phyloP scores from a whole-genome alignment of 1,140 invertebrate genomes.

The Akabosia matsudoensis region DNA sequence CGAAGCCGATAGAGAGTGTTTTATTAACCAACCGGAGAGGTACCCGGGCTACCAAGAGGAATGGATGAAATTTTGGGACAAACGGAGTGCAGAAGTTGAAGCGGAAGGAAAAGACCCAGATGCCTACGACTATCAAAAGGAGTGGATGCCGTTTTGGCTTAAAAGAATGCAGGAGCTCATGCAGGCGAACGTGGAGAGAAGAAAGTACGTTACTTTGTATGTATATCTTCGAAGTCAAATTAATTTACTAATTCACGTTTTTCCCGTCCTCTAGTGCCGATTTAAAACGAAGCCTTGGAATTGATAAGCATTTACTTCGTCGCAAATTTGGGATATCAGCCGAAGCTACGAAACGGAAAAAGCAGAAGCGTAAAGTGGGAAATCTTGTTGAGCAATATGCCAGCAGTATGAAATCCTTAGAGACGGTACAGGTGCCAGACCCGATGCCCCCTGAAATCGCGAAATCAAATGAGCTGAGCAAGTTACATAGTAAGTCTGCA shows the following conservation, averaged over 20 bases:
- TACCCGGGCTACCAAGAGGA: neutral
- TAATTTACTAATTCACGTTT: neutral
- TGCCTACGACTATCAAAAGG: neutral
- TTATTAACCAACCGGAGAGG: neutral
- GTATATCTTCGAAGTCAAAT: neutral
- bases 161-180: slow-evolving; percentile 4
- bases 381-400: neutral
- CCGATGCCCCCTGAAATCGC: neutral
- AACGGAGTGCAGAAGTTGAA: slow-evolving; percentile 1
- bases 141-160: slow-evolving; percentile 20
- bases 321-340: neutral
- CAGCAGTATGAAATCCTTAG: neutral
- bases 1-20: neutral
- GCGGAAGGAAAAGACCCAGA: slow-evolving; percentile 2
- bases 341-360: neutral
- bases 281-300: neutral
- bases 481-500: neutral
- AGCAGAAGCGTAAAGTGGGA: neutral
- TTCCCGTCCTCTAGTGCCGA: neutral
- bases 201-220: neutral
- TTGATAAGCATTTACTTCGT: neutral
- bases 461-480: neutral
- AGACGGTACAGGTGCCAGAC: neutral
- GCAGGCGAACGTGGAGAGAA: neutral
- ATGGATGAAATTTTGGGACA: slow-evolving; percentile 16